Conservation (phyloP, 2,888 invertebrate genomes). For the Matsumyia berberina region DNA sequence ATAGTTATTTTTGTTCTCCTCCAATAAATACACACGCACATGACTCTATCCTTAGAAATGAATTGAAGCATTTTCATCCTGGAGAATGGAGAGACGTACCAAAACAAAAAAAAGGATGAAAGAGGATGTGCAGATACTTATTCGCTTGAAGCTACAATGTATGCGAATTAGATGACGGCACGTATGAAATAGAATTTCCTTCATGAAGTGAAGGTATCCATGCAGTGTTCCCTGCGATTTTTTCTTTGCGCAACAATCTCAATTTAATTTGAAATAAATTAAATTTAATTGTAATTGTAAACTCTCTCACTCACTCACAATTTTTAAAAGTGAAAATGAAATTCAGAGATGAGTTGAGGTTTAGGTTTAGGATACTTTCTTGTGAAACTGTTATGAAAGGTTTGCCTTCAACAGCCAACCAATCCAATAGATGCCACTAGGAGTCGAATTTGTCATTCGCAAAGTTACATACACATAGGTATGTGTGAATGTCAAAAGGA, state of each 20-base stretch:
- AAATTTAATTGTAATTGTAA: not conserved
- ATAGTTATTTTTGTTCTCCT: not conserved
- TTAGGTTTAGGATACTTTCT: too few relatives aligned
- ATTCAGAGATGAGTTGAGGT: too few relatives aligned
- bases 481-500: too few relatives aligned
- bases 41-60: conserved; percentile 1
- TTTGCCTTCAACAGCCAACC: too few relatives aligned
- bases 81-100: not conserved
- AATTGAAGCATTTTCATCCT: not conserved
- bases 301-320: too few relatives aligned
- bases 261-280: not conserved
- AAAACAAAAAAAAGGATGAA: not conserved
- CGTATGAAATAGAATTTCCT: conserved; percentile 20
- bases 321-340: too few relatives aligned
- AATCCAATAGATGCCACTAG: too few relatives aligned
- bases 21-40: conserved; percentile 7
- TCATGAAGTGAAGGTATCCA: not conserved
- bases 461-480: too few relatives aligned
- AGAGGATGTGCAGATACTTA: conserved; percentile 17
- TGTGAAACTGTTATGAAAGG: too few relatives aligned
- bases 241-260: not conserved
- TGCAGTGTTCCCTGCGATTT: not conserved
- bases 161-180: conserved; percentile 23
- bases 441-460: too few relatives aligned
- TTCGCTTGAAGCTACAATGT: conserved; percentile 11